Conservation (phyloP, 2,797 vertebrate species). For the Notolabrus celidotus region DNA sequence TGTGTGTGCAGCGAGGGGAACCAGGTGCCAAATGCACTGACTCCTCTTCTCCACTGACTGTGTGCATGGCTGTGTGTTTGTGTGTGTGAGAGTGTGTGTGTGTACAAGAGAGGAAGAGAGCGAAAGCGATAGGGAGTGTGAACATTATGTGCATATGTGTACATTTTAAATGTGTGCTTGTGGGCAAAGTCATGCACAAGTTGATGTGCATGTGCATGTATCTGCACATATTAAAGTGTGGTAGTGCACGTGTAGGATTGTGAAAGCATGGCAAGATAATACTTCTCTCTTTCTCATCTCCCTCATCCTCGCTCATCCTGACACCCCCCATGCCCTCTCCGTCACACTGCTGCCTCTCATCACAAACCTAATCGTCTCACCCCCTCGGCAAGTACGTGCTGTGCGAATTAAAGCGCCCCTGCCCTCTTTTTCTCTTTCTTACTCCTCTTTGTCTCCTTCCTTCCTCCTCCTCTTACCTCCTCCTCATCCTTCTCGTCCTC, state of each 20-base stretch:
- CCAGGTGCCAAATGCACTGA: constrained; percentile 70
- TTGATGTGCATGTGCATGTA: neutral
- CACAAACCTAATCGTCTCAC: constrained; percentile 87
- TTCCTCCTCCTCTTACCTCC: constrained; percentile 54
- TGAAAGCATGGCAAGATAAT: constrained; percentile 75
- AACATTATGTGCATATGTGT: constrained; percentile 27
- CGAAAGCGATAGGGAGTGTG: constrained; percentile 22
- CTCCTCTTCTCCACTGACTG: constrained; percentile 61
- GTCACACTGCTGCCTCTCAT: constrained; percentile 86
- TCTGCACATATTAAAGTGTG: constrained; percentile 25
- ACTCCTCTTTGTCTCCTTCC: constrained; percentile 74
- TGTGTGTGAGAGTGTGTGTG: constrained; percentile 8
- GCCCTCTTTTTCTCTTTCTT: constrained; percentile 75
- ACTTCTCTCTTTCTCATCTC: constrained; percentile 82
- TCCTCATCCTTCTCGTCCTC: constrained; percentile 49
- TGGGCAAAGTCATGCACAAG: neutral
- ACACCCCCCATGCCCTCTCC: constrained; percentile 83
- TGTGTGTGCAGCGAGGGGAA: constrained; percentile 76
- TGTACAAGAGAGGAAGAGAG: constrained; percentile 3
- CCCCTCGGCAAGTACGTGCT: constrained; percentile 85
- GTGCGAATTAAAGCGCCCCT: constrained; percentile 84
- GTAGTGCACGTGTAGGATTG: constrained; percentile 48
- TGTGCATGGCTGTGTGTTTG: constrained; percentile 6
- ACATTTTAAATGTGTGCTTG: constrained; percentile 12
- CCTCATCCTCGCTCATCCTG: constrained; percentile 83